Evolutionary conservation across 2,797 vertebrate species (phyloP).

Genomic region (Jordanella pulchra): DNA sequence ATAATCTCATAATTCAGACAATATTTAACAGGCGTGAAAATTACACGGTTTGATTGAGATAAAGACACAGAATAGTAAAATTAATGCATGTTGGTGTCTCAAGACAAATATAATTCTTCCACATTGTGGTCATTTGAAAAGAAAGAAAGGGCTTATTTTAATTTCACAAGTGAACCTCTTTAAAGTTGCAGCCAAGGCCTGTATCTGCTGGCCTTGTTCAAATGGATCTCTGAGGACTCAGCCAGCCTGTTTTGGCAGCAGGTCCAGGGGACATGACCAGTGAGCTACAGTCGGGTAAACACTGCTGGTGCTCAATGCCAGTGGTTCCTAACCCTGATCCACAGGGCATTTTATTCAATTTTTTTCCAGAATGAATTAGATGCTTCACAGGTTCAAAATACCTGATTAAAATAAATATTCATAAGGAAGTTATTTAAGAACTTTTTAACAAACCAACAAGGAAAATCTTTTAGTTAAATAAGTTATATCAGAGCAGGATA

Average conservation of each 20-base stretch:
- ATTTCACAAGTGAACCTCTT: constrained; percentile 50
- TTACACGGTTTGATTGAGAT: neutral
- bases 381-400: neutral
- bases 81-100: neutral
- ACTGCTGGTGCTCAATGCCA: constrained; percentile 35
- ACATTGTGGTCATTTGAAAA: constrained; percentile 29
- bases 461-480: neutral
- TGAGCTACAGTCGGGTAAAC: constrained; percentile 50
- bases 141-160: constrained; percentile 44
- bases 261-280: constrained; percentile 67
- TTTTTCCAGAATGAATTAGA: neutral
- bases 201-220: constrained; percentile 62
- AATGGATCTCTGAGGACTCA: constrained; percentile 60
- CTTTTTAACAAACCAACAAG: neutral
- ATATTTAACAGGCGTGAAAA: neutral
- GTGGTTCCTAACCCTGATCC: neutral
- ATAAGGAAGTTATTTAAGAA: neutral
- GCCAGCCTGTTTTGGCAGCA: constrained; percentile 67
- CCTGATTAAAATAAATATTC: constrained; percentile 1
- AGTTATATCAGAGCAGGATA: neutral
- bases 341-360: neutral
- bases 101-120: constrained; percentile 29
- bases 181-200: constrained; percentile 61
- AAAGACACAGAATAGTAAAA: neutral
- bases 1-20: neutral